Percentiles rank a stretch among this genome's conserved stretches.
phyloP scores from a whole-genome alignment of 2,888 invertebrate species.

The Beris morrisii region DNA sequence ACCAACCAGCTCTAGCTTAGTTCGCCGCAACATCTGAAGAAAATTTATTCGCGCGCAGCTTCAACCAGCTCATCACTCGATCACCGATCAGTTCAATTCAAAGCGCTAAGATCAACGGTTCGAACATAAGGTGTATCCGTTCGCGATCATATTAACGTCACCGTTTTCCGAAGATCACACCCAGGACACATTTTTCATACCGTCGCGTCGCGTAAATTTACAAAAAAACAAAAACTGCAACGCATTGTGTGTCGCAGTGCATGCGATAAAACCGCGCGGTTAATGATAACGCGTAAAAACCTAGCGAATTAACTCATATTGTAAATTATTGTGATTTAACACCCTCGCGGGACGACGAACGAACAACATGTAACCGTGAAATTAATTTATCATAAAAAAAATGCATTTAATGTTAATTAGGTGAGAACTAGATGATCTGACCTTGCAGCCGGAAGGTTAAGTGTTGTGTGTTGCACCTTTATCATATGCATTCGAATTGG shows the following conservation, averaged over 20 bases:
- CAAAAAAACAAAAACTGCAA: no score
- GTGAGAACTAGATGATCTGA: conserved; percentile 20
- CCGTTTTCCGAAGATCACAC: background rate
- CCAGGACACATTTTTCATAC: no score
- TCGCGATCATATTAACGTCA: conserved; percentile 18
- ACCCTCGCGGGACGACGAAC: no score
- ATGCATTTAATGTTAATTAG: conserved; percentile 31
- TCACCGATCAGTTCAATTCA: conserved; percentile 24
- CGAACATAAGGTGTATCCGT: conserved; percentile 15
- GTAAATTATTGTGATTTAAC: no score
- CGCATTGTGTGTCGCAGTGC: no score
- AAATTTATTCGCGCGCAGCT: conserved; percentile 7
- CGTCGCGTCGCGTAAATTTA: no score
- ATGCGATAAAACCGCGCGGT: no score
- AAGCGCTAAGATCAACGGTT: conserved; percentile 22
- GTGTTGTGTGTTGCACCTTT: conserved; percentile 20
- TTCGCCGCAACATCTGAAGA: background rate
- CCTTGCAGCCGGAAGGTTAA: conserved; percentile 26
- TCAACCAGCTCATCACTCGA: background rate
- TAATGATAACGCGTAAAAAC: no score
- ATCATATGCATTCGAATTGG: conserved; percentile 14
- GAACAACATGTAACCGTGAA: conserved; percentile 25
- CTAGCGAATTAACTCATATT: no score
- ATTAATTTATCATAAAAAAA: conserved; percentile 7
- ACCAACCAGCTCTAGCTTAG: no score